These are phyloP conservation scores for Hermaeophaga mercurialis DNA, from an alignment of 2,888 invertebrate genomes.

Conservation along the genomic window DNA sequence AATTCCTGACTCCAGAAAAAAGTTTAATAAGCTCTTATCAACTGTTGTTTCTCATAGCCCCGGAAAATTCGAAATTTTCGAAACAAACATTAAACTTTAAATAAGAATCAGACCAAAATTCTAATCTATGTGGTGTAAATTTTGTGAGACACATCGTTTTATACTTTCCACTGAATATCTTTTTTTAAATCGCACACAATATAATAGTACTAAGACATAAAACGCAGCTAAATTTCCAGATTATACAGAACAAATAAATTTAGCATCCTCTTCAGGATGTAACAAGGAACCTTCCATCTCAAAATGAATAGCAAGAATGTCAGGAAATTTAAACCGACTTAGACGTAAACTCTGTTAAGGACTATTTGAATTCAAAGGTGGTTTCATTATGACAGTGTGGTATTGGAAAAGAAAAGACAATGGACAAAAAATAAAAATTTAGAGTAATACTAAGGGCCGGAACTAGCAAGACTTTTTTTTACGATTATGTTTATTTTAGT, in stretches of 20 bases:
- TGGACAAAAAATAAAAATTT: no score
- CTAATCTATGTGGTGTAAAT: not conserved
- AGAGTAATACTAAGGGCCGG: no score
- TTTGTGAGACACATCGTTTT: no score
- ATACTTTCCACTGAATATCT: not conserved
- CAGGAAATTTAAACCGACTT: conserved; percentile 12
- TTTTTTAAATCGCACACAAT: not conserved
- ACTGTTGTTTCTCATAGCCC: not conserved
- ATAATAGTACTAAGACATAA: not conserved
- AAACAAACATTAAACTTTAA: not conserved
- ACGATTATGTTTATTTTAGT: no score
- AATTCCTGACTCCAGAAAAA: conserved; percentile 3
- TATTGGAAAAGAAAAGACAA: conserved; percentile 1
- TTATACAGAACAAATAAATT: conserved; percentile 12
- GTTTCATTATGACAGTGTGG: conserved; percentile 12
- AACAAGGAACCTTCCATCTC: conserved; percentile 9
- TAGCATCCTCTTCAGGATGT: conserved; percentile 14
- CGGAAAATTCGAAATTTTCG: not conserved
- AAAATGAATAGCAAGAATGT: conserved; percentile 15
- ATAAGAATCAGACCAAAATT: not conserved
- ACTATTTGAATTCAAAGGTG: conserved; percentile 11
- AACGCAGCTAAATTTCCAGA: no score
- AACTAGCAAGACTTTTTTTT: no score
- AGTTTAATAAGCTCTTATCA: conserved; percentile 1
- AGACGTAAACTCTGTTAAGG: conserved; percentile 12